Base-by-base conservation (phyloP, 2,888 invertebrate genomes). In the Leptopilina syphax region DNA sequence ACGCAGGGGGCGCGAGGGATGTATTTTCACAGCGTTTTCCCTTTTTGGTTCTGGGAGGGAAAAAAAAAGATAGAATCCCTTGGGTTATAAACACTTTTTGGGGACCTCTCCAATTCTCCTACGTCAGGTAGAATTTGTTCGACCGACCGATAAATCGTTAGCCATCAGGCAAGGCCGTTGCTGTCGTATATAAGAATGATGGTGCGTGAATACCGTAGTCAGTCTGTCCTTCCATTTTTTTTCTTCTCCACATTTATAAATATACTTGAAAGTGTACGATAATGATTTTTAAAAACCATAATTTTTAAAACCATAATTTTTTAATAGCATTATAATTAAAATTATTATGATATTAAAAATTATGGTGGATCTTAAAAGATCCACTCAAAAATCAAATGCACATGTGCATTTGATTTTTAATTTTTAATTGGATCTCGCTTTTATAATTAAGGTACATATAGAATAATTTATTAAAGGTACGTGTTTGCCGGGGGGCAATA, bases 11-110 rank as follows among this genome's bases (percentile, higher is more conserved):
- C 65, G 65, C 65, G 65, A 65, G 65, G 65, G 27, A 65, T 65
- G 65, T 65, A 65, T 65, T 65, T 65, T 65, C 65, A 41, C 34
- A 65, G 65, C 65, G 34, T 65, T 27, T 6, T 18, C 18, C 18
- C 65, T 10, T 41, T 7, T 7, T 3, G 65, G 65, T 77, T 77
- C 34, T 34, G 78, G 78, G 9, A 9, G 47, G 10, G 50, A 50
- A 50, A 87, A 88, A 88, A 79, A 79, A 83, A 84, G 34, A 13
- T 12, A 65, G 65, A 65, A 12, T 65, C 34, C 41, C 13, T 24
- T 63, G 60, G 63, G 24, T 63, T 60, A 24, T 63, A 63, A 63
- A 24, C 18, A 63, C 63, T 63, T 63, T 63, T 24, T 1, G 82
- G 83, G 70, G 50, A 50, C 50, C 76, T 78, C 12, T 80, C 70